phyloP scores from a whole-genome alignment of 2,113 vertebrate genomes.

The Cryptotis parvus region DNA sequence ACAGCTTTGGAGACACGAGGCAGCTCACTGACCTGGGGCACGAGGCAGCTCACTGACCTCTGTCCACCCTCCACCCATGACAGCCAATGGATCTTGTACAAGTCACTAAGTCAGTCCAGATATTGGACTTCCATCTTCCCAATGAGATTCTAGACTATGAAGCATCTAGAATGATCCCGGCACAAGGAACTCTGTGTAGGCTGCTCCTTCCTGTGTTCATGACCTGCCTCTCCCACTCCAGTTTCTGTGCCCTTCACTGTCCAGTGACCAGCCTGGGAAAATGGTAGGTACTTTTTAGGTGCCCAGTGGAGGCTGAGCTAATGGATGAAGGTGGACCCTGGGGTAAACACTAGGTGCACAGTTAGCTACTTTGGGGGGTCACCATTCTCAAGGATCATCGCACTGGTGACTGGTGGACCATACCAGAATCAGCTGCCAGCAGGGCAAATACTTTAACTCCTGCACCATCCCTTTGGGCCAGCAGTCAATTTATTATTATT shows the following conservation, averaged over 20 bases:
- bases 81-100: neutral
- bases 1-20: neutral
- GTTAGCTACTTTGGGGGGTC: neutral
- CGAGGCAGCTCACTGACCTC: neutral
- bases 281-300: neutral
- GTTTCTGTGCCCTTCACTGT: neutral
- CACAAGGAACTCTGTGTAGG: too few relatives aligned
- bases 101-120: neutral
- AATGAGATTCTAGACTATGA: neutral
- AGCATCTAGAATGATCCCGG: neutral
- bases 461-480: too few relatives aligned
- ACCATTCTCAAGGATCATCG: too few relatives aligned
- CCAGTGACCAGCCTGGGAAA: neutral
- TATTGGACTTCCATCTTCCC: neutral
- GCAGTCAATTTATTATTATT: too few relatives aligned
- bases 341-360: constrained; percentile 36
- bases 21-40: neutral
- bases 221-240: neutral
- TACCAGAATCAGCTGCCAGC: too few relatives aligned
- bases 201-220: neutral
- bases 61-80: too few relatives aligned
- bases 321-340: neutral
- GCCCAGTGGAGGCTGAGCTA: constrained; percentile 43
- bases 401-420: too few relatives aligned
- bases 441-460: too few relatives aligned